phyloP scores from a whole-genome alignment of 2,888 invertebrate genomes.

The Synergus umbraculus region DNA sequence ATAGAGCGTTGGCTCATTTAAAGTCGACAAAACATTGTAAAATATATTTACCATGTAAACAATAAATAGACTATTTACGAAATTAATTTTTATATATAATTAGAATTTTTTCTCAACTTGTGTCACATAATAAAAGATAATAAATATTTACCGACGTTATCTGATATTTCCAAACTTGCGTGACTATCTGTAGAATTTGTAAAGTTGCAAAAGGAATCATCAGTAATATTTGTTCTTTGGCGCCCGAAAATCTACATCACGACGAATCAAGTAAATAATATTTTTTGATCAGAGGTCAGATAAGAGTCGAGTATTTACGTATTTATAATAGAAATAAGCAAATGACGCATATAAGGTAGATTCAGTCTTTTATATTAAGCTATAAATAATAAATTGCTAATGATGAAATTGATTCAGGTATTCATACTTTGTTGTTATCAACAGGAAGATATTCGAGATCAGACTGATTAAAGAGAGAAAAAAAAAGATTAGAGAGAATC shows the following conservation, averaged over 20 bases:
- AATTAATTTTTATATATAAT: background rate
- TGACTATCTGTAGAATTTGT: background rate
- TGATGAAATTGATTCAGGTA: background rate
- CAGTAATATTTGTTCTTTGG: constrained; percentile 2
- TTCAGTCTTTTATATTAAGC: constrained; percentile 8
- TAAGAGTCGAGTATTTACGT: constrained; percentile 1
- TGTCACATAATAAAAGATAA: background rate
- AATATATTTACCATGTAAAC: too few species aligned
- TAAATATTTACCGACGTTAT: constrained; percentile 10
- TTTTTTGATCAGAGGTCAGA: background rate
- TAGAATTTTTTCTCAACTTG: background rate
- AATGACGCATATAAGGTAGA: background rate
- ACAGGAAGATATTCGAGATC: background rate
- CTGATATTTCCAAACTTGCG: constrained; percentile 4
- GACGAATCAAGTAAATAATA: background rate
- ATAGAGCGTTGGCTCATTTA: too few species aligned
- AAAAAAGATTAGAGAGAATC: background rate
- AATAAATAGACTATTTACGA: too few species aligned
- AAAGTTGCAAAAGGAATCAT: background rate
- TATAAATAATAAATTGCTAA: background rate
- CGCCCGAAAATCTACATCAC: constrained; percentile 28
- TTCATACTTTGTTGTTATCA: background rate
- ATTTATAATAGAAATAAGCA: background rate
- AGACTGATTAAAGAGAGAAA: background rate
- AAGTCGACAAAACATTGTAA: too few species aligned